Percentiles rank a stretch among this genome's conserved stretches.
Conservation (phyloP, 1,140 invertebrate genomes). For the Gryllus bimaculatus region DNA sequence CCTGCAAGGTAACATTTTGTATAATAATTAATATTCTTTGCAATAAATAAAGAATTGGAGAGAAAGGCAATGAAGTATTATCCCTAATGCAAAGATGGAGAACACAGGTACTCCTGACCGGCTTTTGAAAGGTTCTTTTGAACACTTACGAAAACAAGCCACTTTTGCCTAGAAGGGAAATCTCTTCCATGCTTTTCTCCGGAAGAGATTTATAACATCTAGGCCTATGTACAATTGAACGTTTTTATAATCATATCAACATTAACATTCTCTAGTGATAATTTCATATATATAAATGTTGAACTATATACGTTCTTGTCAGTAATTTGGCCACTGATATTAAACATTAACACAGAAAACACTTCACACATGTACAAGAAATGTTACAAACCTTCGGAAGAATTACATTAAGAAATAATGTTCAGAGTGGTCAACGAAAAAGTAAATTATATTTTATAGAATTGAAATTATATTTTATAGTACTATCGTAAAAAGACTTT, state of each 20-base stretch:
- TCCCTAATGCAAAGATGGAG: background rate
- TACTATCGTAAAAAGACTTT: background rate
- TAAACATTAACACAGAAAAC: background rate
- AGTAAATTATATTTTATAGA: background rate
- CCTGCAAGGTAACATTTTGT: background rate
- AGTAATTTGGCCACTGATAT: background rate
- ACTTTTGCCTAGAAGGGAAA: background rate
- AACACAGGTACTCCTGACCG: background rate
- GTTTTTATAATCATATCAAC: background rate
- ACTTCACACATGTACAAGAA: background rate
- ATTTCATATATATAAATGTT: background rate
- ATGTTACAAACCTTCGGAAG: background rate
- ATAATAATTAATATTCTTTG: background rate
- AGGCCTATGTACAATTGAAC: background rate
- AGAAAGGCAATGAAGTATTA: conserved; percentile 1
- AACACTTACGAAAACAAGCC: background rate
- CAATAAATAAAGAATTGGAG: background rate
- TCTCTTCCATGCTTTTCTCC: background rate
- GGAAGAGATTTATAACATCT: background rate
- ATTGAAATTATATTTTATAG: background rate
- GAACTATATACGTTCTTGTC: background rate
- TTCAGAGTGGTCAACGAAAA: background rate
- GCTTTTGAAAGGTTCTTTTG: background rate
- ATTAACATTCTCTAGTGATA: background rate
- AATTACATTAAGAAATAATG: background rate